These are phyloP conservation scores for Parauchenoglanis ngamensis DNA, from an alignment of 2,797 vertebrate genomes.

Conservation along the genomic window DNA sequence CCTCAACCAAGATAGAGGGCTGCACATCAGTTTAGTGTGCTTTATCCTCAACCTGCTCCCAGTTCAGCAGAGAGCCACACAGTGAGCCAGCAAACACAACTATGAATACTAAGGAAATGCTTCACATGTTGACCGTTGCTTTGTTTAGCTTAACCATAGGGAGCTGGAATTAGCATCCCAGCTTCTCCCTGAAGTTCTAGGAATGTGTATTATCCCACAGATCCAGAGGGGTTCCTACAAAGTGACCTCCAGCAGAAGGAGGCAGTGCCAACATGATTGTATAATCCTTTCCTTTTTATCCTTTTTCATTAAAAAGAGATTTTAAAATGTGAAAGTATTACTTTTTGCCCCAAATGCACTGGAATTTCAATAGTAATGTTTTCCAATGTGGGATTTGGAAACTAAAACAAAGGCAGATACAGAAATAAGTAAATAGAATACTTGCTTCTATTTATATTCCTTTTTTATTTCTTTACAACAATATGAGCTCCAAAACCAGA, in stretches of 20 bases:
- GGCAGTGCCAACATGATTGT: constrained; percentile 63
- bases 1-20: constrained; percentile 21
- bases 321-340: constrained; percentile 75
- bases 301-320: constrained; percentile 85
- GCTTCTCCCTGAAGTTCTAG: constrained; percentile 67
- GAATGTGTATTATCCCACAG: constrained; percentile 77
- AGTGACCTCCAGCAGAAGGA: constrained; percentile 70
- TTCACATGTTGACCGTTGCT: constrained; percentile 24
- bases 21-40: neutral
- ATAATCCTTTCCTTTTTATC: constrained; percentile 72
- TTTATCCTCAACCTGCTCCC: neutral
- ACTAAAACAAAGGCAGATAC: constrained; percentile 18
- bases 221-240: constrained; percentile 71
- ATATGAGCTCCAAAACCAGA: neutral
- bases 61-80: neutral
- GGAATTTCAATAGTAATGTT: constrained; percentile 52
- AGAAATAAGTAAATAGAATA: constrained; percentile 23
- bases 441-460: neutral
- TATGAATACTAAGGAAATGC: neutral
- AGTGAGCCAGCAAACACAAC: neutral
- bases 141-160: constrained; percentile 33
- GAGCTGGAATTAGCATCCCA: constrained; percentile 40
- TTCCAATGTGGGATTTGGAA: constrained; percentile 35
- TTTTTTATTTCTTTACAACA: neutral
- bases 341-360: constrained; percentile 59